Evolutionary conservation across 2,888 invertebrate genomes (phyloP).

Genomic region (Mythimna impura): DNA sequence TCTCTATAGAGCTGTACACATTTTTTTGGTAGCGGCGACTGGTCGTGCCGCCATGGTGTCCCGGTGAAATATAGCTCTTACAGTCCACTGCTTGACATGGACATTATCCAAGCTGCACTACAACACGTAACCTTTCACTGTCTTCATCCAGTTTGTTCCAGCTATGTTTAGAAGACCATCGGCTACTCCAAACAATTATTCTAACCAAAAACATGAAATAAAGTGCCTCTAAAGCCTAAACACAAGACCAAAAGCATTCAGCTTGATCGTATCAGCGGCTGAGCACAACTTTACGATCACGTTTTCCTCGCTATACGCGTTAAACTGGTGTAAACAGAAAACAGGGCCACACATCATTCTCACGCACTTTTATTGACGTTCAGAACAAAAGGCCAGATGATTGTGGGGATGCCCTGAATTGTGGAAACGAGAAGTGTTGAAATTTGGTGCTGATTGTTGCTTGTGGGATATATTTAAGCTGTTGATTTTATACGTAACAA

Average conservation of each 20-base stretch:
- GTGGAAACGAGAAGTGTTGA: constrained; percentile 8
- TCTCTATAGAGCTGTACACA: too few relatives aligned
- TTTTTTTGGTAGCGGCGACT: too few relatives aligned
- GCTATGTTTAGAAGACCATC: background rate
- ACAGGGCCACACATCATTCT: constrained; percentile 55
- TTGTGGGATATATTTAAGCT: background rate
- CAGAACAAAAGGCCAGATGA: constrained; percentile 28
- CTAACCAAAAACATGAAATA: constrained; percentile 8
- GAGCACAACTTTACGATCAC: constrained; percentile 54
- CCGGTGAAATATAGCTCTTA: too few relatives aligned
- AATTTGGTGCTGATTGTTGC: background rate
- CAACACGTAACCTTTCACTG: too few relatives aligned
- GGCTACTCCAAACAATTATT: constrained; percentile 10
- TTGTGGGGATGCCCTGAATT: constrained; percentile 8
- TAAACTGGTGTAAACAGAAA: constrained; percentile 53
- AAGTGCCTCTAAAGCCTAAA: constrained; percentile 15
- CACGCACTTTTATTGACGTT: constrained; percentile 52
- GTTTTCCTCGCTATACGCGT: constrained; percentile 34
- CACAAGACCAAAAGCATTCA: constrained; percentile 30
- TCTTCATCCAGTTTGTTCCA: too few relatives aligned
- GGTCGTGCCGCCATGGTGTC: too few relatives aligned
- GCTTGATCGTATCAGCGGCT: constrained; percentile 48
- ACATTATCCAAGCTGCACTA: too few relatives aligned
- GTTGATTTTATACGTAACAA: background rate
- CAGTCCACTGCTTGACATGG: too few relatives aligned